phyloP scores from a whole-genome alignment of 2,797 vertebrate genomes.

The Columba guinea region DNA sequence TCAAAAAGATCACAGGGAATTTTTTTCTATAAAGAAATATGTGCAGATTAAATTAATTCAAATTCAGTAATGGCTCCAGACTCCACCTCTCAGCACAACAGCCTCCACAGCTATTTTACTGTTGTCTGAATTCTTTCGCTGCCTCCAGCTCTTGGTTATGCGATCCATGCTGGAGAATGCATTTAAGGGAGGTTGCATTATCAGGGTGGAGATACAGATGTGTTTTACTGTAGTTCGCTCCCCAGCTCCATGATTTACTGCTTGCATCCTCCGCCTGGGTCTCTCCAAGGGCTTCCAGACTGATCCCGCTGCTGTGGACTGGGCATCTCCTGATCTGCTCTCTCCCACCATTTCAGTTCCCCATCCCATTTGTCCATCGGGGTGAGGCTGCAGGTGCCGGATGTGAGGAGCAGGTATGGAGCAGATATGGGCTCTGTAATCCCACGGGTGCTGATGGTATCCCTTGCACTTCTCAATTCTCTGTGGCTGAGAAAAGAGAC shows the following conservation, averaged over 20 bases:
- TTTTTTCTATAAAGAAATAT: background rate
- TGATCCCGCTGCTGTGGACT: background rate
- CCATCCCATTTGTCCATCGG: fast-evolving
- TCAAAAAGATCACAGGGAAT: background rate
- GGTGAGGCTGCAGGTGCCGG: background rate
- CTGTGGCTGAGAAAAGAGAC: slow-evolving; percentile 53
- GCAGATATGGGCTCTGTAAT: background rate
- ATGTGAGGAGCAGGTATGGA: background rate
- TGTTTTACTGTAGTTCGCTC: background rate
- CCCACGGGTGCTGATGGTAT: background rate
- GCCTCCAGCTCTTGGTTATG: background rate
- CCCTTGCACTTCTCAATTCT: background rate
- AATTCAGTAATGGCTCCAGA: background rate
- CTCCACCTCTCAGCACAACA: background rate
- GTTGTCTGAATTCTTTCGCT: background rate
- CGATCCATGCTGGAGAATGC: background rate
- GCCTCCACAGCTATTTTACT: background rate
- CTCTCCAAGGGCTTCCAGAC: background rate
- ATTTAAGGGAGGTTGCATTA: background rate
- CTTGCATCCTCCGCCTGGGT: background rate
- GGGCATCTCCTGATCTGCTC: background rate
- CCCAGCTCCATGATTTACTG: background rate
- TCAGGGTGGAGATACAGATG: background rate
- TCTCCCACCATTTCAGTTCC: background rate
- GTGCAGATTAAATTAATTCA: background rate